Conservation (phyloP, 2,113 vertebrate genomes). For the Gallinago jamesoni region DNA sequence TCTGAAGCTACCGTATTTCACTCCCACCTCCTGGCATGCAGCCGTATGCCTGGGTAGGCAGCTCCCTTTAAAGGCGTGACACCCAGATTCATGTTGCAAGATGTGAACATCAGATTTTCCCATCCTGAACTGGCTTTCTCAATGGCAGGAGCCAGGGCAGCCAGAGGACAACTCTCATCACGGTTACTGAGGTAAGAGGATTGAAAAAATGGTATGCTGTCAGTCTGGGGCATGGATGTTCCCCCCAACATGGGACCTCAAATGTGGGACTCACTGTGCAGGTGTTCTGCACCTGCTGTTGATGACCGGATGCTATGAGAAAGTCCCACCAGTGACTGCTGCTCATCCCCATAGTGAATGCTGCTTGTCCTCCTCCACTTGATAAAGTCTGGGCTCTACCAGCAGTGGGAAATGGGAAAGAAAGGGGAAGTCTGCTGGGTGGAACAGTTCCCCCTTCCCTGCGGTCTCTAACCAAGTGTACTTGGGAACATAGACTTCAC, state of each 20-base stretch:
- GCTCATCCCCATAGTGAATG: neutral
- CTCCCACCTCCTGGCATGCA: neutral
- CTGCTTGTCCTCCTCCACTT: neutral
- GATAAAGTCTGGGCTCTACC: neutral
- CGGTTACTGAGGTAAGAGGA: neutral
- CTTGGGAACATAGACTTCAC: neutral
- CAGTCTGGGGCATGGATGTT: rapidly evolving
- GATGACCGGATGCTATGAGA: neutral
- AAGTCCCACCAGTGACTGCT: neutral
- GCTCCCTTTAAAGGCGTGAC: neutral
- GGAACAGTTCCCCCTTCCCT: neutral
- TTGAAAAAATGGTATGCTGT: neutral
- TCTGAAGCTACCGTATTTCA: neutral
- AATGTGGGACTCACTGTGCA: neutral
- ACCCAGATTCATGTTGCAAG: neutral
- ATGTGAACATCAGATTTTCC: neutral
- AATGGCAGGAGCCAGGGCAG: neutral
- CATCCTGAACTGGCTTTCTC: neutral
- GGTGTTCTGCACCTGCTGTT: neutral
- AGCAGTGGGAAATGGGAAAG: neutral
- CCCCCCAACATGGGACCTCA: rapidly evolving
- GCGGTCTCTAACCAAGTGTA: neutral
- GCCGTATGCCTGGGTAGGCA: neutral
- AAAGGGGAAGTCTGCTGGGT: neutral
- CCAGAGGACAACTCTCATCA: neutral